These are phyloP conservation scores for Sebastes baramenuke DNA, from an alignment of 2,797 vertebrate genomes.

Conservation along the genomic window DNA sequence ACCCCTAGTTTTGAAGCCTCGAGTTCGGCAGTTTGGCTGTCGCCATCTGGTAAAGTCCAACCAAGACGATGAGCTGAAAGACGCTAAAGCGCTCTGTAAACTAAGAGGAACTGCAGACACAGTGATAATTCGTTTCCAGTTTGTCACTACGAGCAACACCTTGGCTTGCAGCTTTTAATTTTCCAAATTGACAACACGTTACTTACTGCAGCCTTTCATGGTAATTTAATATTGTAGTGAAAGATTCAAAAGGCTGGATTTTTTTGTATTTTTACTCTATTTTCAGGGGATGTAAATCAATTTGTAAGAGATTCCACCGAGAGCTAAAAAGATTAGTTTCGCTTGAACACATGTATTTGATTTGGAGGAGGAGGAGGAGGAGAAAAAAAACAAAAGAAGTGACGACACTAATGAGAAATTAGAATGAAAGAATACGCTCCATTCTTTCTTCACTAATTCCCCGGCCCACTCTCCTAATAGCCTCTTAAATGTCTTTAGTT, in stretches of 20 bases:
- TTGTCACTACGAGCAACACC: too few species aligned
- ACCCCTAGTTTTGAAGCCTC: too few species aligned
- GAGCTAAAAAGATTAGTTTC: neutral
- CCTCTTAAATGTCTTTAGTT: conserved; percentile 31
- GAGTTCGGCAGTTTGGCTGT: too few species aligned
- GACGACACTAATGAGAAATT: conserved; percentile 6
- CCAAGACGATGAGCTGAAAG: neutral
- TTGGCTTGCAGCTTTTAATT: neutral
- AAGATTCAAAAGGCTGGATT: neutral
- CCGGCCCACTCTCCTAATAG: conserved; percentile 12
- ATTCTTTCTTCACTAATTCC: conserved; percentile 29
- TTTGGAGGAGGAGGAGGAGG: neutral
- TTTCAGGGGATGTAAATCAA: neutral
- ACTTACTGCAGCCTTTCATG: neutral
- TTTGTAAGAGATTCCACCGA: neutral
- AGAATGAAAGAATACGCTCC: conserved; percentile 3
- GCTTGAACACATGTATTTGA: neutral
- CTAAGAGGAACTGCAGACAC: neutral
- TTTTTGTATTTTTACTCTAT: neutral
- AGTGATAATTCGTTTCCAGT: too few species aligned
- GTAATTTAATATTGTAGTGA: neutral
- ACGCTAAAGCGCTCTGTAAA: neutral
- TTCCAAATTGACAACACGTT: neutral
- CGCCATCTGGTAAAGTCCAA: neutral
- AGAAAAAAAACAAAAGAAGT: neutral